These are phyloP conservation scores for Prorops nasuta DNA, from an alignment of 1,140 invertebrate species.

Conservation along the genomic window DNA sequence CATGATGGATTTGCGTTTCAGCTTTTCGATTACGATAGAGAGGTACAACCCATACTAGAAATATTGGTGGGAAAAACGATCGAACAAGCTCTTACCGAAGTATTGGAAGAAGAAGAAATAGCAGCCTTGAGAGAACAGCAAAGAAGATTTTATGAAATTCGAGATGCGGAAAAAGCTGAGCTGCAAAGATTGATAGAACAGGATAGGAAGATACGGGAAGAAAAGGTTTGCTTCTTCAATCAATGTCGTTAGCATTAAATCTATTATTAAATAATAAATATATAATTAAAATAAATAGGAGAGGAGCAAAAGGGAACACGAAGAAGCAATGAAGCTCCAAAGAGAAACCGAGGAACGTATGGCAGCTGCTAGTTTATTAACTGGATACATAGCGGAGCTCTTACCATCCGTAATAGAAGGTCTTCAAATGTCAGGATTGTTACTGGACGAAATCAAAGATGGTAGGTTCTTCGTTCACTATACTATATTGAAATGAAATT, in stretches of 20 bases:
- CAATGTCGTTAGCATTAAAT: not conserved
- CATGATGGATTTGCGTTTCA: constrained; percentile 35
- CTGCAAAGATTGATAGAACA: constrained; percentile 71
- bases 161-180: constrained; percentile 78
- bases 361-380: constrained; percentile 76
- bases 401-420: constrained; percentile 80
- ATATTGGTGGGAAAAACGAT: constrained; percentile 84
- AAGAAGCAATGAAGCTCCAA: constrained; percentile 59
- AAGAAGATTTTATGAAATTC: constrained; percentile 72
- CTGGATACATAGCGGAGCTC: constrained; percentile 80
- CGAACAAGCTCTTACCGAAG: constrained; percentile 82
- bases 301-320: constrained; percentile 54
- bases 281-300: constrained; percentile 1
- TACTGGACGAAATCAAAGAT: constrained; percentile 69
- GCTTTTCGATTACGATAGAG: constrained; percentile 87
- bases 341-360: constrained; percentile 76
- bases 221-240: constrained; percentile 61
- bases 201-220: constrained; percentile 64
- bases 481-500: constrained; percentile 38
- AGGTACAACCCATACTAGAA: constrained; percentile 85
- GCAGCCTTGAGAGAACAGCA: constrained; percentile 73
- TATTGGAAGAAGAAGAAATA: constrained; percentile 76
- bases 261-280: not conserved
- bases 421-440: constrained; percentile 73
- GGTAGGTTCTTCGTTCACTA: constrained; percentile 50